phyloP scores from a whole-genome alignment of 37 sponge, comb jelly and placozoan species.

The Mnemiopsis leidyi region DNA sequence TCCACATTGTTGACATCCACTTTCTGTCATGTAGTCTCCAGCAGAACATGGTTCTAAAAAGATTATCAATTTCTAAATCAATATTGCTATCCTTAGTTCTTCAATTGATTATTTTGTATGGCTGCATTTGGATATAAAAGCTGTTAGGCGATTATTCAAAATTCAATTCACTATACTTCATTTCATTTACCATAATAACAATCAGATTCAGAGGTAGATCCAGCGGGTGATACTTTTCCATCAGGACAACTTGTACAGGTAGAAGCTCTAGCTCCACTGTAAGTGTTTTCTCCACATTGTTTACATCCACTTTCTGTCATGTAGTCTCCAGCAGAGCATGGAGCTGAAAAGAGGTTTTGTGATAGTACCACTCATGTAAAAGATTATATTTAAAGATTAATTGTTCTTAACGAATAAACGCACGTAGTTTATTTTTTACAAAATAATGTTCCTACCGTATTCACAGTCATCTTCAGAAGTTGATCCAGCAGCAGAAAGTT shows the following conservation, averaged over 20 bases:
- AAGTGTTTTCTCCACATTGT: background rate
- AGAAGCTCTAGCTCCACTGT: background rate
- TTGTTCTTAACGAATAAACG: background rate
- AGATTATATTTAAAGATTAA: background rate
- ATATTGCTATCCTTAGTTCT: too few relatives aligned
- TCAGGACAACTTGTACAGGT: background rate
- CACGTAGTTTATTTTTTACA: background rate
- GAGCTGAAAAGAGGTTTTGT: background rate
- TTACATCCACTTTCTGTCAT: background rate
- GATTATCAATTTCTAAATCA: too few relatives aligned
- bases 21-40: too few relatives aligned
- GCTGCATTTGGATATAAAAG: too few relatives aligned
- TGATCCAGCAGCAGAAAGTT: background rate
- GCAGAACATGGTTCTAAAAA: too few relatives aligned
- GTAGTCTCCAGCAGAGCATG: background rate
- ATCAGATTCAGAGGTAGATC: background rate
- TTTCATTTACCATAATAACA: background rate
- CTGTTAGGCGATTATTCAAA: too few relatives aligned
- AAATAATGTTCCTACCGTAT: background rate
- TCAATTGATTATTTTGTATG: too few relatives aligned
- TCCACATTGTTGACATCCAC: too few relatives aligned
- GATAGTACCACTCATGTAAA: too few relatives aligned
- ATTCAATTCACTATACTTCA: too few relatives aligned
- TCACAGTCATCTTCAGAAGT: background rate
- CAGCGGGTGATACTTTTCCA: background rate